Evolutionary conservation across 2,113 vertebrate species (phyloP).

Genomic region (Merops nubicus): DNA sequence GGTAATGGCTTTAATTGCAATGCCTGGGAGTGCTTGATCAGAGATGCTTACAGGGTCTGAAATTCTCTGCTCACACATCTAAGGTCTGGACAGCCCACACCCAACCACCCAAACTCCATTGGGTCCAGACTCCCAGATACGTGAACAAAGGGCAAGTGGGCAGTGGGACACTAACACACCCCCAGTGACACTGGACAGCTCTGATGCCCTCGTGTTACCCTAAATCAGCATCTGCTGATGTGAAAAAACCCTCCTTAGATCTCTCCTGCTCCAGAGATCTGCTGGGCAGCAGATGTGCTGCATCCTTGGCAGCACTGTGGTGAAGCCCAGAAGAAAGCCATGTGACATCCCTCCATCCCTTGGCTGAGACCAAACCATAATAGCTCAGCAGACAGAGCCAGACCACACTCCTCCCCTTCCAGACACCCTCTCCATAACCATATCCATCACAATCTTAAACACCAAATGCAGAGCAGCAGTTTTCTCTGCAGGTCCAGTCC

Average conservation of each 20-base stretch:
- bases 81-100: background rate
- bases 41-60: fast-evolving
- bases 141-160: background rate
- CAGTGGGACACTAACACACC: background rate
- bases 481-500: background rate
- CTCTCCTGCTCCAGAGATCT: background rate
- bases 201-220: background rate
- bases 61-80: background rate
- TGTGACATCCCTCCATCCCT: background rate
- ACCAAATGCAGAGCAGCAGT: background rate
- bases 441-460: background rate
- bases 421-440: background rate
- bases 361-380: fast-evolving
- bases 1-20: background rate
- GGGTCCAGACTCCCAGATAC: background rate
- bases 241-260: background rate
- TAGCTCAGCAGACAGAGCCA: fast-evolving
- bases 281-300: fast-evolving
- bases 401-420: fast-evolving
- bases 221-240: background rate
- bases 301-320: background rate
- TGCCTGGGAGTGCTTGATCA: background rate
- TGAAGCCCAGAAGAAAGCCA: fast-evolving
- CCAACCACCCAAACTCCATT: background rate
- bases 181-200: background rate